Conservation (phyloP, 2,113 vertebrate genomes). For the Deroptyus accipitrinus region DNA sequence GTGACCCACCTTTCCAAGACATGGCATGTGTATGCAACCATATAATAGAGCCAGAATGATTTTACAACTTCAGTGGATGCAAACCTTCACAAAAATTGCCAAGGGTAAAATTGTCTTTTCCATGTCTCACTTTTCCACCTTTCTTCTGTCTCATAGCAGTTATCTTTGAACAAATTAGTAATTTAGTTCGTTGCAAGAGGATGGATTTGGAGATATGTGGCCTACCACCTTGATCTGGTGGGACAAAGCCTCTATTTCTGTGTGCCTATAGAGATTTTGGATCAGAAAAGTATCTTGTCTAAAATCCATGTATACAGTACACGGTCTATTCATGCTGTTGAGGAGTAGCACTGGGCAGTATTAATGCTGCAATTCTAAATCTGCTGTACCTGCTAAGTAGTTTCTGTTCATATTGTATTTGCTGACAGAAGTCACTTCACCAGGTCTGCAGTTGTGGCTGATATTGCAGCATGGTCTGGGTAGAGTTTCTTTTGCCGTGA, state of each 20-base stretch:
- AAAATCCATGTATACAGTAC: neutral
- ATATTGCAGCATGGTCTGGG: neutral
- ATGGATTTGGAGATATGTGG: neutral
- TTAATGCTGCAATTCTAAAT: neutral
- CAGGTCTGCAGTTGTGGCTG: neutral
- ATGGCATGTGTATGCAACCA: rapidly evolving
- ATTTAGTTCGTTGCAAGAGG: neutral
- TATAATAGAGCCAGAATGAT: no score
- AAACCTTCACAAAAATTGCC: neutral
- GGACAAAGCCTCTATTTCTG: neutral
- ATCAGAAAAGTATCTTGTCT: neutral
- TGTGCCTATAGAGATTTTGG: neutral
- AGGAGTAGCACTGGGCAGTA: neutral
- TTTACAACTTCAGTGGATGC: neutral
- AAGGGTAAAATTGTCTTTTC: neutral
- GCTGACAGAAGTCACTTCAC: neutral
- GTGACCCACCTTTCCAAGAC: rapidly evolving
- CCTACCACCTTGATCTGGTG: neutral
- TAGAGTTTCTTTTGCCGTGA: neutral
- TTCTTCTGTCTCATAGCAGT: neutral
- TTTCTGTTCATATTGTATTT: neutral
- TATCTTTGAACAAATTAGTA: neutral
- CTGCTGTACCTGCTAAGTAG: neutral
- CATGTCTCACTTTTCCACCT: neutral
- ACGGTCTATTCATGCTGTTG: neutral